Base-by-base conservation (phyloP, 2,797 vertebrate genomes). In the Clamator glandarius region DNA sequence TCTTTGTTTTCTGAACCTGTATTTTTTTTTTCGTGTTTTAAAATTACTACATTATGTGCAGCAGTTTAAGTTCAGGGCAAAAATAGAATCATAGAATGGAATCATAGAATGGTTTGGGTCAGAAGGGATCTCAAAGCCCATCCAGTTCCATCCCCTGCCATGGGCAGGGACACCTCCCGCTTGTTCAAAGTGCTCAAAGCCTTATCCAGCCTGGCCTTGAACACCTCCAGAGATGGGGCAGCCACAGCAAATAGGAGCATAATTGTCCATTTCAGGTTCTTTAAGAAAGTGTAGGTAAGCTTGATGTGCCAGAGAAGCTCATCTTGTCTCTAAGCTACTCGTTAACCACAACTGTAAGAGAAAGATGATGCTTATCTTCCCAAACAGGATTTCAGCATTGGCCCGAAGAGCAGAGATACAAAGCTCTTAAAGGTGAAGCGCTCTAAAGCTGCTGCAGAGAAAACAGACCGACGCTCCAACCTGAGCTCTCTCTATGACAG, bases 371-470 rank as follows among this genome's bases (percentile, higher is more conserved):
- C 70, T 96, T 96, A 19, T 93, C 33, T 97, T 95, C 61, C 72
- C 75, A 55, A 82, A 84, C 77, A 98, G 98, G 97, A 98, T 92
- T 93, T 96, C 50, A 92, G 91, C 82, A 6, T 92, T 50, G 96
- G 97, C 76, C 76, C 81, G 17, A 98, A 93, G 94, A 86, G 26
- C 85, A 98, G 95, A 90, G 97, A 97, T 29, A 78, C 64, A 62
- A 98, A 98, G 85, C 70, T 91, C 4, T 72, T 96, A n/a, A 97
- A 97, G 92, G 90, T 31, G 5, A 98, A 97, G 90, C 67, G 25
- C 20, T 76, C 89, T 31, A 97, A 97, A 96, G 89, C 70, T 57
- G 96, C 96, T 18, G 31, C 63, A 66, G 97, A 97, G 92, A 97
- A 94, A 91, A 67, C 58, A 29, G 95, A 87, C 33, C 86, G n/a